Conservation (phyloP, 2,113 vertebrate genomes). For the Plectropomus leopardus region DNA sequence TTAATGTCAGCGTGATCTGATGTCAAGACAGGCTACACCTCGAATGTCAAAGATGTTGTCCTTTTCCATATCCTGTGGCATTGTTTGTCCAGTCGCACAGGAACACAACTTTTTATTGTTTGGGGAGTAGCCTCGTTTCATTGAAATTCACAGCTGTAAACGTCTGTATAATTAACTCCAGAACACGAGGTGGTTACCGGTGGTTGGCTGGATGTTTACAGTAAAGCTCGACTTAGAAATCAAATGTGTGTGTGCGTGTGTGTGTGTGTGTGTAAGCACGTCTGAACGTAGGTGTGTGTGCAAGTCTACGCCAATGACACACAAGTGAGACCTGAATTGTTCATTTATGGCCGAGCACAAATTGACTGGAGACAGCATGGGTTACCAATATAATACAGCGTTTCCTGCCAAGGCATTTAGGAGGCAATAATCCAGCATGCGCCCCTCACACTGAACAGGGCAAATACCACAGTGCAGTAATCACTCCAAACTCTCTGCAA, state of each 20-base stretch:
- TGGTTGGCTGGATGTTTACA: constrained; percentile 77
- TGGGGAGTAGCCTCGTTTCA: constrained; percentile 73
- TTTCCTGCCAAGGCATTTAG: constrained; percentile 73
- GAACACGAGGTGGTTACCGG: constrained; percentile 77
- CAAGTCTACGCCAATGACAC: constrained; percentile 63
- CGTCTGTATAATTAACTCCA: constrained; percentile 83
- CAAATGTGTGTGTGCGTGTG: constrained; percentile 43
- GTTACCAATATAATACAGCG: constrained; percentile 71
- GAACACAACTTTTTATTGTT: constrained; percentile 70
- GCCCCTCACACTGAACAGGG: constrained; percentile 55
- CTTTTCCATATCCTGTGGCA: constrained; percentile 55
- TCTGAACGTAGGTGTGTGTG: constrained; percentile 24
- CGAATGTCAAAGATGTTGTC: constrained; percentile 55
- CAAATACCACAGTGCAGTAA: constrained; percentile 74
- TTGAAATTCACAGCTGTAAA: constrained; percentile 81
- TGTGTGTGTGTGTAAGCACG: constrained; percentile 34
- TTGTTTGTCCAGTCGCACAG: constrained; percentile 72
- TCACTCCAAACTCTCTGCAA: constrained; percentile 66
- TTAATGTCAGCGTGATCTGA: constrained; percentile 57
- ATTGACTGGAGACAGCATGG: constrained; percentile 74
- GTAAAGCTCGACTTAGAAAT: constrained; percentile 78
- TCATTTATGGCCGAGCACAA: constrained; percentile 77
- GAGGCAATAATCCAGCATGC: constrained; percentile 72
- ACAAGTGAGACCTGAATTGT: constrained; percentile 70
- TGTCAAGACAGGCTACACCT: constrained; percentile 65